phyloP scores from a whole-genome alignment of 2,797 vertebrate species.

The Pipistrellus pipistrellus region DNA sequence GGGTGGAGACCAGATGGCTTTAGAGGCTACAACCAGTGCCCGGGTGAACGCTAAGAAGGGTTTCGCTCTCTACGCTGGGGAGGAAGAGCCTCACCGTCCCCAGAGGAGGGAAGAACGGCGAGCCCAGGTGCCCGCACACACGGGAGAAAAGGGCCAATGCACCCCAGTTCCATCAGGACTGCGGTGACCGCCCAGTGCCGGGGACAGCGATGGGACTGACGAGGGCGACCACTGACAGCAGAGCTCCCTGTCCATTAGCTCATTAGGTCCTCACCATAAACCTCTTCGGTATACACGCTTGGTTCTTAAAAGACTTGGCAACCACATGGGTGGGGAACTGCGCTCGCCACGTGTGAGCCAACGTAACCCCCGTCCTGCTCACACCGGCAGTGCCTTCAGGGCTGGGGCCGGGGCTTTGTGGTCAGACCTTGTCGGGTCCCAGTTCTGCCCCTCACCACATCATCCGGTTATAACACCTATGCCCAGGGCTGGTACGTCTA shows the following conservation, averaged over 20 bases:
- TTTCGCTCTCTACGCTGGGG: not conserved
- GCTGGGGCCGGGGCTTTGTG: fast-evolving
- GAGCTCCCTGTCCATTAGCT: not conserved
- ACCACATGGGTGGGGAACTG: not conserved
- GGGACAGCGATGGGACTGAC: fast-evolving
- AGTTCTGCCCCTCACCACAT: not conserved
- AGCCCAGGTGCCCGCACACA: fast-evolving
- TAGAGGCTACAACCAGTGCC: not conserved
- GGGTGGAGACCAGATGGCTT: not conserved
- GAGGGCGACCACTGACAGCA: fast-evolving
- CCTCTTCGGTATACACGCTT: not conserved
- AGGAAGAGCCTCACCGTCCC: not conserved
- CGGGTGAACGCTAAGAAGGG: not conserved
- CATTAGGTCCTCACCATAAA: not conserved
- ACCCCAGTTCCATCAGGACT: not conserved
- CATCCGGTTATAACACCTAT: not conserved
- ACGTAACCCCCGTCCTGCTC: not conserved
- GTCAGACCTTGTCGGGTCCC: not conserved
- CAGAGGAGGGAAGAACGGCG: not conserved
- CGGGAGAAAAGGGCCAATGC: not conserved
- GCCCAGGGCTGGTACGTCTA: not conserved
- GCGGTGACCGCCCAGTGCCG: fast-evolving
- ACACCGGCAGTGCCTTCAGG: not conserved
- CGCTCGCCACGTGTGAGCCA: no score
- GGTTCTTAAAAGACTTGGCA: not conserved